These are phyloP conservation scores for Pocillopora meandrina DNA, from an alignment of 92 coral and sea anemone species.

Conservation along the genomic window DNA sequence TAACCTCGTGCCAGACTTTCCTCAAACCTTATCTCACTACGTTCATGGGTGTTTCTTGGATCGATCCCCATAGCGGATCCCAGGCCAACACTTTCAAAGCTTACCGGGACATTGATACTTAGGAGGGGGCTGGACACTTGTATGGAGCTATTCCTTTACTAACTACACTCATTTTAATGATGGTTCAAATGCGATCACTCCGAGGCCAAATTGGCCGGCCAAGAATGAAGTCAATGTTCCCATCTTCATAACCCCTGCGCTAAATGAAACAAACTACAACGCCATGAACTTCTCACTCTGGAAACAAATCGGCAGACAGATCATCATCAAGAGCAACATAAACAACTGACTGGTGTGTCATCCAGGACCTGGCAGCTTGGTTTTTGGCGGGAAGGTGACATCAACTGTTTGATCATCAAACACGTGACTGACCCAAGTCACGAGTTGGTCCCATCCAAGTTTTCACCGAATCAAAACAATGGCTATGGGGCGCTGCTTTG, in stretches of 20 bases:
- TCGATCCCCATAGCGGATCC: constrained; percentile 47
- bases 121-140: constrained; percentile 44
- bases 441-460: too few relatives aligned
- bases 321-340: too few relatives aligned
- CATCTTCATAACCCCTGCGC: constrained; percentile 28
- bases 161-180: background rate
- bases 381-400: constrained; percentile 55
- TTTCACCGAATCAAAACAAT: background rate
- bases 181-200: constrained; percentile 10
- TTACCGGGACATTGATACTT: constrained; percentile 54
- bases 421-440: too few relatives aligned
- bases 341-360: too few relatives aligned
- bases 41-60: constrained; percentile 59
- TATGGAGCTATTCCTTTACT: constrained; percentile 33
- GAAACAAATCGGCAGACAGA: constrained; percentile 29
- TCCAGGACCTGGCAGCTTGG: constrained; percentile 44
- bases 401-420: constrained; percentile 40
- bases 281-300: constrained; percentile 44
- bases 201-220: constrained; percentile 24
- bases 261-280: constrained; percentile 29
- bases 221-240: background rate
- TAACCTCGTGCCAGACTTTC: constrained; percentile 28
- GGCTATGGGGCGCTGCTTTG: background rate
- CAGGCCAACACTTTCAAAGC: constrained; percentile 46
- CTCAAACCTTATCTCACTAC: constrained; percentile 8